phyloP scores from a whole-genome alignment of 2,797 vertebrate species.

The Rachycentron canadum region DNA sequence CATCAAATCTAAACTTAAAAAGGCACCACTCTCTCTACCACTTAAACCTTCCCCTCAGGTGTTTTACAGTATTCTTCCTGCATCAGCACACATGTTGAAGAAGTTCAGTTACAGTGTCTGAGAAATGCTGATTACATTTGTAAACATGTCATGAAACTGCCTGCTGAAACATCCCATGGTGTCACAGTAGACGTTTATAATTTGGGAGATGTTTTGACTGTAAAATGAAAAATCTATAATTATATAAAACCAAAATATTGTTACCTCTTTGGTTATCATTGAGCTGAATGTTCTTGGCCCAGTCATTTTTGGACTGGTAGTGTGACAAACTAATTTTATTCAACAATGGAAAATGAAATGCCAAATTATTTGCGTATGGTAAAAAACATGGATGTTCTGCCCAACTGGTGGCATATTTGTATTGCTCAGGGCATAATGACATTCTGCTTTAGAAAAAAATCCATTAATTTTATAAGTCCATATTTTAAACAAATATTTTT shows the following conservation, averaged over 20 bases:
- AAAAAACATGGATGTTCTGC: not conserved
- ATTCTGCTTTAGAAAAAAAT: not conserved
- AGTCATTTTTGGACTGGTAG: rapidly evolving
- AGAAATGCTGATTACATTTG: slow-evolving; percentile 23
- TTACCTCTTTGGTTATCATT: not conserved
- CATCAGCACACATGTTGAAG: slow-evolving; percentile 26
- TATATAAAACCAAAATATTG: not conserved
- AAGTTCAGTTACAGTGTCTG: slow-evolving; percentile 11
- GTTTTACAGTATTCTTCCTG: slow-evolving; percentile 17
- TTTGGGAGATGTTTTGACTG: not conserved
- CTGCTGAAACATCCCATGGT: not conserved
- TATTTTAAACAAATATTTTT: not conserved
- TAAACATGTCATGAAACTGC: slow-evolving; percentile 6
- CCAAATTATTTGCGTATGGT: not conserved
- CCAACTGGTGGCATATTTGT: not conserved
- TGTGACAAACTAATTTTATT: not conserved
- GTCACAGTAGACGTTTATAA: not conserved
- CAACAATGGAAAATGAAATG: not conserved
- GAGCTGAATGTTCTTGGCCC: not conserved
- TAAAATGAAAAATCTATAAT: not conserved
- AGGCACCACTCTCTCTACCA: not conserved
- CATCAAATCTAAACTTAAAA: slow-evolving; percentile 19
- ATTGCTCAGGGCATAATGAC: not conserved
- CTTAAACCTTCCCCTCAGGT: slow-evolving; percentile 2
- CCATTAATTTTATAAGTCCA: not conserved